Evolutionary conservation across 2,797 vertebrate genomes (phyloP).

Genomic region (Falco rusticolus): DNA sequence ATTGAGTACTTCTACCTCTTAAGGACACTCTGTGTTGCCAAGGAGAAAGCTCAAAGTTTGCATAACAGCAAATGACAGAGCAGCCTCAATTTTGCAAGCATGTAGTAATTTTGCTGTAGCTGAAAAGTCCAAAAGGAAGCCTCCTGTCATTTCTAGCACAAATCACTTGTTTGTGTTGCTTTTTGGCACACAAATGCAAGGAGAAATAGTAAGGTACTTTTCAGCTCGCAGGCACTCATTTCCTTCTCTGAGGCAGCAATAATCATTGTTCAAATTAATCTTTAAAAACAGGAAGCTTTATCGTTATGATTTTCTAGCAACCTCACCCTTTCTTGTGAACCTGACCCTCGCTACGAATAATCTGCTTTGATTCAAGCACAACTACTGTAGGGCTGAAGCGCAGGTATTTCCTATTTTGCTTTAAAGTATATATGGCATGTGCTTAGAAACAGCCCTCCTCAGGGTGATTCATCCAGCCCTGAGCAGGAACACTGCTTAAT

Average conservation of each 20-base stretch:
- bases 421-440: background rate
- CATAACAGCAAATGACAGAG: background rate
- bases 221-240: constrained; percentile 43
- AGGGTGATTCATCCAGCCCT: background rate
- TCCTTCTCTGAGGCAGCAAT: constrained; percentile 64
- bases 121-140: constrained; percentile 48
- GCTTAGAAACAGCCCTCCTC: constrained; percentile 12
- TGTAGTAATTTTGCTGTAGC: constrained; percentile 20
- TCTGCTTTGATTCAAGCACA: constrained; percentile 50
- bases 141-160: constrained; percentile 52
- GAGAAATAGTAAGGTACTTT: constrained; percentile 31
- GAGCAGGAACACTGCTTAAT: background rate
- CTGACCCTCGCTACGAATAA: background rate
- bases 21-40: background rate
- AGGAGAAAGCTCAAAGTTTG: constrained; percentile 42
- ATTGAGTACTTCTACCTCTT: constrained; percentile 4
- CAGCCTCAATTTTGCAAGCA: background rate
- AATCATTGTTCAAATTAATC: constrained; percentile 70
- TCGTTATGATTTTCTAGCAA: constrained; percentile 69
- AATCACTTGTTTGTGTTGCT: constrained; percentile 43
- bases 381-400: background rate
- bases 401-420: constrained; percentile 70
- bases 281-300: constrained; percentile 79
- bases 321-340: constrained; percentile 72
- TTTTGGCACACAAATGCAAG: background rate